Percentiles rank a stretch among this genome's conserved stretches.
phyloP scores from a whole-genome alignment of 2,113 vertebrate genomes.

The Hylia prasina region DNA sequence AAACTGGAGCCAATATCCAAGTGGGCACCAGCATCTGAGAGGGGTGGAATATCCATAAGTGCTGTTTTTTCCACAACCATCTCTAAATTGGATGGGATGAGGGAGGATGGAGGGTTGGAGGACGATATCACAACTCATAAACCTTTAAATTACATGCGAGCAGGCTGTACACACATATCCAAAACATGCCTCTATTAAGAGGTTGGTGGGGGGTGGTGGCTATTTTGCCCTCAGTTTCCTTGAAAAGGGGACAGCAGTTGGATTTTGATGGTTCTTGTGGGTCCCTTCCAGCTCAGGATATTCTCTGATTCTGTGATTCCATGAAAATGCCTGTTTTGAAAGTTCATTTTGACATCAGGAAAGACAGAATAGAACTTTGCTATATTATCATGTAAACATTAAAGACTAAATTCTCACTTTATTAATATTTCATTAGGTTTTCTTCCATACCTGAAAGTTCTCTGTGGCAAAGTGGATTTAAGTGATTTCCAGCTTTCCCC shows the following conservation, averaged over 20 bases:
- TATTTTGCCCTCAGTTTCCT: background rate
- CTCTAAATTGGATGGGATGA: too few species aligned
- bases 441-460: background rate
- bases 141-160: background rate
- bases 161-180: background rate
- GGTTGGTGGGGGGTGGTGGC: fast-evolving
- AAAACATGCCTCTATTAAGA: background rate
- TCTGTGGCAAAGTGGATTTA: background rate
- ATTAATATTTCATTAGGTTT: background rate
- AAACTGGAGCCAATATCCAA: background rate
- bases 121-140: too few species aligned
- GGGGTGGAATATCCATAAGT: background rate
- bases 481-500: background rate
- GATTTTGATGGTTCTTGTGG: background rate
- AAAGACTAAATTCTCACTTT: background rate
- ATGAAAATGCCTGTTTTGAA: background rate
- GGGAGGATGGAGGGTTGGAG: background rate
- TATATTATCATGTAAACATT: background rate
- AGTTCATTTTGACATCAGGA: background rate
- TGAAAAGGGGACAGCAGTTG: background rate
- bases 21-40: fast-evolving
- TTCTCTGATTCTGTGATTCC: background rate
- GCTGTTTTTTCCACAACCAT: fast-evolving
- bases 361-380: background rate
- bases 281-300: background rate